Base-by-base conservation (phyloP, 2,113 vertebrate genomes). In the Platysteira castanea region DNA sequence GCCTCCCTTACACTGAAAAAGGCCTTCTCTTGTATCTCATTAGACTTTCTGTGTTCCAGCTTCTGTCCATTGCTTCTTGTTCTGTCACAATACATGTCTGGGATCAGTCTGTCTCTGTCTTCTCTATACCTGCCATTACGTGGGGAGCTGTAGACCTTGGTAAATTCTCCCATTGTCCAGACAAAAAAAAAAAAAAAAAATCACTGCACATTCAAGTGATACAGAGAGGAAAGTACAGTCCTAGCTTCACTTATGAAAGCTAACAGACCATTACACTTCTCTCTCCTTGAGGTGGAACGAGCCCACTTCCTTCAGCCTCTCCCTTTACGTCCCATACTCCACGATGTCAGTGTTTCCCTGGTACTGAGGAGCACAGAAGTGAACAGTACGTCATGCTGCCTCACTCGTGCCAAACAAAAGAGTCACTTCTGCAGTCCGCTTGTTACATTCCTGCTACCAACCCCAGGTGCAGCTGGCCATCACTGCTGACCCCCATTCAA, bases 81-180 rank as follows among this genome's bases (percentile, higher is more conserved):
- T 54, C 15, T 54, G 47, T 13, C 28, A 53, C n/a, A 19, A n/a
- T 18, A 39, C 10, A 28, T 7, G 8, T 14, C 56, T n/a, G 47
- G 22, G 19, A 69, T 39, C 18, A 22, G 54, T 28, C 31, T 59
- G 31, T 41, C 37, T 35, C 37, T 35, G 67, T 61, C 16, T 71
- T 63, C 39, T 69, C 28, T 47, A 39, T 9, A 69, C 10, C n/a
- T 61, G n/a, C 19, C n/a, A 53, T 12, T 11, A 39, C 15, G 19
- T n/a, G 54, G 46, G 15, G 24, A 53, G 33, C 27, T 53, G n/a
- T 9, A 61, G 8, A 61, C 28, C 0, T 2, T 0, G 0, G 28
- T 39, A 61, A 61, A 77, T 23, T 31, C 35, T 52, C 31, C 31
- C 37, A 22, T 6, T 27, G 37, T 22, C 37, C 24, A 49, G 15